phyloP scores from a whole-genome alignment of 2,888 invertebrate genomes.

The Podabrus alpinus region DNA sequence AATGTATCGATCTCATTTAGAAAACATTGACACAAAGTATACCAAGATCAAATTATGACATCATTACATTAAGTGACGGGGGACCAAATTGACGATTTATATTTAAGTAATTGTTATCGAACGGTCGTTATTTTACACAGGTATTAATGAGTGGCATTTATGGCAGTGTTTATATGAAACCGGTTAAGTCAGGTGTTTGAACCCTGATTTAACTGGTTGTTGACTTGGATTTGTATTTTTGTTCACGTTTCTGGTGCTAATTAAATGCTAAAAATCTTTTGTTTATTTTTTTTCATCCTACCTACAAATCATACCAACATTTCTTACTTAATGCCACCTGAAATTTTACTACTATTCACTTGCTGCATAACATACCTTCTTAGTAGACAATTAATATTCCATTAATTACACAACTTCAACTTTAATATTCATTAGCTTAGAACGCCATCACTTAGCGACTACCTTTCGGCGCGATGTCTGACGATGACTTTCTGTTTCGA shows the following conservation, averaged over 20 bases:
- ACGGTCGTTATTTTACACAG: conserved; percentile 36
- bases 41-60: conserved; percentile 29
- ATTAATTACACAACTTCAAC: not conserved
- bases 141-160: conserved; percentile 40
- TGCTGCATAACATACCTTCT: not conserved
- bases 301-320: not conserved
- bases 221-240: conserved; percentile 34
- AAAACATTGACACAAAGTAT: conserved; percentile 18
- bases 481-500: not conserved
- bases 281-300: conserved; percentile 11
- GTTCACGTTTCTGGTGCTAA: conserved; percentile 28
- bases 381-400: not conserved
- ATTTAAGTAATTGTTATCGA: conserved; percentile 40
- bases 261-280: conserved; percentile 27
- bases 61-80: conserved; percentile 30
- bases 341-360: not conserved
- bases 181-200: conserved; percentile 36
- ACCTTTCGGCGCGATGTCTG: not conserved
- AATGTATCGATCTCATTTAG: conserved; percentile 9
- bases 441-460: not conserved
- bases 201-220: conserved; percentile 32
- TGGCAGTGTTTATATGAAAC: conserved; percentile 37
- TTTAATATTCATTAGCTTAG: not conserved
- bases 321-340: not conserved
- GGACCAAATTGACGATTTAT: conserved; percentile 31